phyloP scores from a whole-genome alignment of 1,140 invertebrate genomes.

The Sweltsa coloradensis region DNA sequence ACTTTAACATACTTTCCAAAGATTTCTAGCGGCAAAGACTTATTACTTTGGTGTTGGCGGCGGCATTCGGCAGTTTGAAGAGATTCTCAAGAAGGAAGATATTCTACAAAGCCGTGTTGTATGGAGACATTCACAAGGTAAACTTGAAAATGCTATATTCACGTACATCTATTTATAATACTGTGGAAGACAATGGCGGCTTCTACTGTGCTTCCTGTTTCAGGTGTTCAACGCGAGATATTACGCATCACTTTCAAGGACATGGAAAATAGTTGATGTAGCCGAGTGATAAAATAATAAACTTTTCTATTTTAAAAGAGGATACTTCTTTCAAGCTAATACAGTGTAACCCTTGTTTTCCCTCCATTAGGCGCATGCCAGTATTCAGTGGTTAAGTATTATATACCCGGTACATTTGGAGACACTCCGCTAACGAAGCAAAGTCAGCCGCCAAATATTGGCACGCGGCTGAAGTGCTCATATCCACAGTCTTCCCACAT shows the following conservation, averaged over 20 bases:
- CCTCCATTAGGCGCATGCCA: too few relatives aligned
- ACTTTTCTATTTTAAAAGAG: too few relatives aligned
- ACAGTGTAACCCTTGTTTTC: too few relatives aligned
- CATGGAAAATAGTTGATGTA: too few relatives aligned
- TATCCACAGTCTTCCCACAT: too few relatives aligned
- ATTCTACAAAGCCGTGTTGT: conserved; percentile 38
- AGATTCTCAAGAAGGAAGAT: conserved; percentile 37
- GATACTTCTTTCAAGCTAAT: too few relatives aligned
- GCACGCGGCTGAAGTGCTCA: too few relatives aligned
- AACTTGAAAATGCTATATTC: background rate
- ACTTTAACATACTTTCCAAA: conserved; percentile 22
- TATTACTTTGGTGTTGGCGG: conserved; percentile 89
- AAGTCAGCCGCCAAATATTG: too few relatives aligned
- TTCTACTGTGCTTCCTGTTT: background rate
- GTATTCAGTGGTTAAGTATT: too few relatives aligned
- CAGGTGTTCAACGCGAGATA: conserved; percentile 11
- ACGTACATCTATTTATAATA: background rate
- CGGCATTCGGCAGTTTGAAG: conserved; percentile 56
- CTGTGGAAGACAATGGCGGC: background rate
- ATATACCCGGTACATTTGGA: too few relatives aligned
- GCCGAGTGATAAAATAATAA: too few relatives aligned
- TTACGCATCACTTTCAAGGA: conserved; percentile 3
- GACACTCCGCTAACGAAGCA: too few relatives aligned
- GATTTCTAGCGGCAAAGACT: conserved; percentile 68
- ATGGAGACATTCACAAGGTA: conserved; percentile 44